These are phyloP conservation scores for Apostichopus leukothele DNA, from an alignment of 53 echinoderm and acorn worm genomes.

Conservation along the genomic window DNA sequence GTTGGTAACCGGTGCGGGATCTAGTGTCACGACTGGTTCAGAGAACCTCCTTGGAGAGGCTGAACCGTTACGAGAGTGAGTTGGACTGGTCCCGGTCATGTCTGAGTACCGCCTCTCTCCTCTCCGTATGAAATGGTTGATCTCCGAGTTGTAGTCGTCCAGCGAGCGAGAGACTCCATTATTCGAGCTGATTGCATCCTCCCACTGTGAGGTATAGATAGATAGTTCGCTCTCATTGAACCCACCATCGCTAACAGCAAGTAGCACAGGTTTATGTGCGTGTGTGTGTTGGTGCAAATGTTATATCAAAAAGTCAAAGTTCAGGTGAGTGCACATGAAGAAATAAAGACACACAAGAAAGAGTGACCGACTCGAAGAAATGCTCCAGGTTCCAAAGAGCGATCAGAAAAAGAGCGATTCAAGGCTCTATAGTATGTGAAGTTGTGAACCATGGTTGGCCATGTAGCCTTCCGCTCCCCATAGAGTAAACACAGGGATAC, in stretches of 20 bases:
- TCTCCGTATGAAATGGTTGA: conserved; percentile 20
- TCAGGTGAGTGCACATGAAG: not conserved
- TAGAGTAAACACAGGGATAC: no score
- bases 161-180: not conserved
- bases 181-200: conserved; percentile 2
- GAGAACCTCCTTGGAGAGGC: not conserved
- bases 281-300: not conserved
- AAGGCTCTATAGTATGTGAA: no score
- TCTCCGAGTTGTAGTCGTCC: conserved; percentile 8
- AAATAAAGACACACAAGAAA: not conserved
- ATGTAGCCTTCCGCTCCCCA: no score
- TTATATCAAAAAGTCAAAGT: not conserved
- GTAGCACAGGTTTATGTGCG: conserved; percentile 22
- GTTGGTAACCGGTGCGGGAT: not conserved
- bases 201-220: conserved; percentile 16
- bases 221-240: not conserved
- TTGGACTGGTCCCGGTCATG: not conserved
- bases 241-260: not conserved
- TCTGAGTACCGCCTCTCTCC: conserved; percentile 21
- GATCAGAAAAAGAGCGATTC: no score
- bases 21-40: not conserved
- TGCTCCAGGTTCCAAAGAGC: no score
- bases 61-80: conserved; percentile 4
- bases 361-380: no score
- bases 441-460: no score